Conservation (phyloP, 2,113 vertebrate species). For the Urocitellus parryii region DNA sequence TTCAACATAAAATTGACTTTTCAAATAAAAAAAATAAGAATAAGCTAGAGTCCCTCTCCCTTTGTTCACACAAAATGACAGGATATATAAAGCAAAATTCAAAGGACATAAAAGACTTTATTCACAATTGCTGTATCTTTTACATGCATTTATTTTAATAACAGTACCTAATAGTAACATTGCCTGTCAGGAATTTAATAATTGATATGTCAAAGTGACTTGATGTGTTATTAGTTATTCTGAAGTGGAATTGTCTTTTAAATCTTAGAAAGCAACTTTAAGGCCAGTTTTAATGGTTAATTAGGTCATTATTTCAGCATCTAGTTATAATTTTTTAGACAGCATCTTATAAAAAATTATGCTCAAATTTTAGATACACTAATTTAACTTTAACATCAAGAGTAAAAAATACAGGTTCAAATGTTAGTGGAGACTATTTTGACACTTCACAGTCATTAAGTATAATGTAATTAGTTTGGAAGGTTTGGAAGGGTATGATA, state of each 20-base stretch:
- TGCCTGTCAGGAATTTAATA: background rate
- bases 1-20: background rate
- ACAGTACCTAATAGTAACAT: background rate
- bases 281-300: background rate
- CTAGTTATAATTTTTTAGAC: background rate
- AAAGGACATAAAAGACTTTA: background rate
- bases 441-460: background rate
- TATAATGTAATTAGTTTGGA: background rate
- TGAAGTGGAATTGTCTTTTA: background rate
- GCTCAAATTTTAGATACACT: background rate
- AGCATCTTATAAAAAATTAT: constrained; percentile 13
- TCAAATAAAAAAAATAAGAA: background rate
- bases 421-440: background rate
- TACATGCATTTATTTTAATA: background rate
- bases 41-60: background rate
- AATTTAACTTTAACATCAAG: background rate
- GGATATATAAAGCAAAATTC: background rate
- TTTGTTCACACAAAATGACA: background rate
- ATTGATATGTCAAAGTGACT: background rate
- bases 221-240: background rate
- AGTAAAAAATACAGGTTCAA: constrained; percentile 14
- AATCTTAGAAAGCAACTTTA: constrained; percentile 51
- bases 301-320: constrained; percentile 51
- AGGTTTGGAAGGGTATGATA: background rate
- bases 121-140: background rate